Conservation (phyloP, 2,113 vertebrate genomes). For the Triplophysa rosa region DNA sequence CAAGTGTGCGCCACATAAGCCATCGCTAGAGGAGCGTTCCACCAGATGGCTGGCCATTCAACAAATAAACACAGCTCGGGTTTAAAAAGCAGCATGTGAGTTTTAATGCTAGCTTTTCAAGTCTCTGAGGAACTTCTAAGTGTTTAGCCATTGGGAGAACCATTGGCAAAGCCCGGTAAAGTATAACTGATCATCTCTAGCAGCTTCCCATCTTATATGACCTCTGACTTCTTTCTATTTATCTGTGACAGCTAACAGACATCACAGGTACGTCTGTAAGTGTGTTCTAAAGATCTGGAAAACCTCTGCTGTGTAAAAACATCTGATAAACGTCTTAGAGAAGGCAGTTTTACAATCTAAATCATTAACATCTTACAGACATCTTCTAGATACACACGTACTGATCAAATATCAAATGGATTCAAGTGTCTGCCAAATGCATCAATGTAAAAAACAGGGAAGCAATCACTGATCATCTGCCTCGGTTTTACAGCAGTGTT, state of each 20-base stretch:
- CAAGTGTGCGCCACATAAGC: background rate
- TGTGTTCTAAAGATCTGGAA: too few relatives aligned
- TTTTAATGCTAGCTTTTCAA: conserved; percentile 32
- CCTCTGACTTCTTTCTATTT: background rate
- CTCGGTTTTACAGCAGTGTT: conserved; percentile 20
- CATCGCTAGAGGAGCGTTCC: background rate
- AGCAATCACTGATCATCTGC: background rate
- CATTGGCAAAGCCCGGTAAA: conserved; percentile 8
- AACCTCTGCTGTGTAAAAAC: too few relatives aligned
- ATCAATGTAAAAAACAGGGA: too few relatives aligned
- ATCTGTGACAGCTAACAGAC: background rate
- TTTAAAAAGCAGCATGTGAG: conserved; percentile 14
- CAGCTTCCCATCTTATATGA: background rate
- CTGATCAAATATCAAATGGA: too few relatives aligned
- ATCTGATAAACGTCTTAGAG: too few relatives aligned
- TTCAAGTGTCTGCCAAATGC: too few relatives aligned
- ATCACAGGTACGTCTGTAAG: too few relatives aligned
- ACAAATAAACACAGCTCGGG: conserved; percentile 17
- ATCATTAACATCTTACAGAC: too few relatives aligned
- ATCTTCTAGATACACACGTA: too few relatives aligned
- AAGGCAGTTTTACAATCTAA: too few relatives aligned
- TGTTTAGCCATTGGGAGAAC: conserved; percentile 11
- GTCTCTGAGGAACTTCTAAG: conserved; percentile 23
- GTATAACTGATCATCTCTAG: background rate
- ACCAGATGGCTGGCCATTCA: conserved; percentile 20